Evolutionary conservation across 1,140 invertebrate species (phyloP).

Genomic region (Halotydeus destructor): DNA sequence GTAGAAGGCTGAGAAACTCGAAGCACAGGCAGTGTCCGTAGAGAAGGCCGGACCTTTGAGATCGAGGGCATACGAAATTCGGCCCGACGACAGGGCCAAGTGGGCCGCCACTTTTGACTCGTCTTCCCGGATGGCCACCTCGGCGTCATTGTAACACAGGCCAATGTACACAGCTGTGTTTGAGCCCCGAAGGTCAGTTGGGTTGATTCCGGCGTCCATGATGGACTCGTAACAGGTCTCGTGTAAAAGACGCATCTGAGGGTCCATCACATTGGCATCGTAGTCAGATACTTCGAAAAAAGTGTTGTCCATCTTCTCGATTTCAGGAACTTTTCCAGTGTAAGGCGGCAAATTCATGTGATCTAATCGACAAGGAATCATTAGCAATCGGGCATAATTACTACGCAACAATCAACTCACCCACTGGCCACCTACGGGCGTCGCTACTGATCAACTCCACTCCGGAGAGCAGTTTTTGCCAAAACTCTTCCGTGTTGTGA

Average conservation of each 20-base stretch:
- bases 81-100: constrained; percentile 73
- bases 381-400: constrained; percentile 23
- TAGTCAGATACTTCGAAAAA: constrained; percentile 79
- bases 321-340: constrained; percentile 68
- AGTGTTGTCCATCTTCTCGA: constrained; percentile 56
- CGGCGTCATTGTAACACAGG: constrained; percentile 58
- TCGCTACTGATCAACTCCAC: constrained; percentile 40
- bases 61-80: constrained; percentile 84
- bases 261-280: constrained; percentile 79
- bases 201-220: constrained; percentile 54
- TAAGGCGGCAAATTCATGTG: constrained; percentile 57
- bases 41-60: constrained; percentile 71
- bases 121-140: constrained; percentile 42
- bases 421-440: constrained; percentile 12
- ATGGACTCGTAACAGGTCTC: constrained; percentile 86
- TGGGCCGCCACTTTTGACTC: constrained; percentile 31
- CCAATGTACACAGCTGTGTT: constrained; percentile 80
- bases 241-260: constrained; percentile 66
- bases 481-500: constrained; percentile 66
- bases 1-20: constrained; percentile 63
- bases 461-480: constrained; percentile 54
- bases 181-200: constrained; percentile 29
- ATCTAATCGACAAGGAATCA: background rate
- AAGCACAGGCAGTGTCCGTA: constrained; percentile 87
- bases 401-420: constrained; percentile 30